Evolutionary conservation across 1,140 invertebrate genomes (phyloP).

Genomic region (Drosophila repletoides): DNA sequence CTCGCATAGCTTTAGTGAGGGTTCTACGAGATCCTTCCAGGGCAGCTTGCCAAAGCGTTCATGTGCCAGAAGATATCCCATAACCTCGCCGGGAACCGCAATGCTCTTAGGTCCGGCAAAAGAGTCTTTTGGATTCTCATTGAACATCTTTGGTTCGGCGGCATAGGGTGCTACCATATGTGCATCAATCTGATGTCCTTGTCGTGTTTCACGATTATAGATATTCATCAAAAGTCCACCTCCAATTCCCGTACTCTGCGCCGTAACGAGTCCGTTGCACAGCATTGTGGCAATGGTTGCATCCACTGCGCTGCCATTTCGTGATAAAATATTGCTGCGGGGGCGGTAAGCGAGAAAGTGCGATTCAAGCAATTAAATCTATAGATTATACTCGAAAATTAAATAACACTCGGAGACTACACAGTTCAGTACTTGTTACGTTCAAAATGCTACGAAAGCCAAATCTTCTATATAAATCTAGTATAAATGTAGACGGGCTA

Average conservation of each 20-base stretch:
- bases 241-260: conserved; percentile 94
- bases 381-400: too few relatives aligned
- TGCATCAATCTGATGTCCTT: conserved; percentile 89
- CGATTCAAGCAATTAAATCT: too few relatives aligned
- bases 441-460: too few relatives aligned
- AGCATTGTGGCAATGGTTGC: conserved; percentile 92
- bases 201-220: conserved; percentile 86
- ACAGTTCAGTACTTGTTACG: too few relatives aligned
- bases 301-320: conserved; percentile 94
- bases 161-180: conserved; percentile 90
- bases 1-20: conserved; percentile 89
- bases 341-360: neutral
- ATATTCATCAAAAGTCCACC: conserved; percentile 94
- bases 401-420: too few relatives aligned
- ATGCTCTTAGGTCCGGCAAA: conserved; percentile 88
- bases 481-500: too few relatives aligned
- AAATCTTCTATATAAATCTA: too few relatives aligned
- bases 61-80: conserved; percentile 93
- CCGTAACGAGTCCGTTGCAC: conserved; percentile 92
- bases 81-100: conserved; percentile 94
- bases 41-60: conserved; percentile 90
- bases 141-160: conserved; percentile 88
- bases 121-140: conserved; percentile 82
- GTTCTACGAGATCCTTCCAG: conserved; percentile 91
- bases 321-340: conserved; percentile 87